Evolutionary conservation across 92 coral and sea anemone genomes (phyloP), one percentile per base, ranked within the genome.

Genomic region (Chrysogorgia sp.): DNA sequence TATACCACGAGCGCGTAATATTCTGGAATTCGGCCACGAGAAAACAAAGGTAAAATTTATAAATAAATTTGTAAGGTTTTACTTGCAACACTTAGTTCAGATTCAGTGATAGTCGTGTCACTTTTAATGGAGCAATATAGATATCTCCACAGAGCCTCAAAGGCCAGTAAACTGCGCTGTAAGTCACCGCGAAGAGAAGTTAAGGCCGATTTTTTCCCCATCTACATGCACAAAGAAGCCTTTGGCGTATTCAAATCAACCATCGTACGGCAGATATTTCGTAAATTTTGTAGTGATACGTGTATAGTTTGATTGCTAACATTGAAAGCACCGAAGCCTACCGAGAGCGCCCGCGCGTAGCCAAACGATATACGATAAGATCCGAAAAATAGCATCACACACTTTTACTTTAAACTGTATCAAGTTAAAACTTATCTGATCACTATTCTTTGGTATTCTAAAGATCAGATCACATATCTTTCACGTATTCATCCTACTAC

Each of bases 401-500:
- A 56, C 31, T 21, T 53, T 17, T 72, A 52, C 53, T 40, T 60
- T 34, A 23, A 57, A 23, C 31, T 29, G 34, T 23, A 33, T 45
- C 76, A 69, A 49, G 48, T 35, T 69, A 35, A 24, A 29, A 53
- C 66, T 65, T 71, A 50, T 58, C 58, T 72, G 47, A 59, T 33
- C 79, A 72, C 20, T 15, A 53, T 72, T 72, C 76, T 72, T 72
- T 53, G 30, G 79, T 32, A 55, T 65, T 72, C 79, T 72, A 56
- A 72, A 72, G 79, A 72, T 72, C 79, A 53, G 66, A 72, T 72
- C 76, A 69, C 21, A 69, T 45, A 69, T 69, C 79, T 72, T n/a
- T 64, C 65, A 53, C 65, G 52, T 41, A 59, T 60, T 37, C 40
- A 50, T 32, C 49, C 34, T 30, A 34, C 53, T 45, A 30, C 76